These are phyloP conservation scores for Seira sanloemensis DNA, from an alignment of 2,888 invertebrate genomes.

Conservation along the genomic window DNA sequence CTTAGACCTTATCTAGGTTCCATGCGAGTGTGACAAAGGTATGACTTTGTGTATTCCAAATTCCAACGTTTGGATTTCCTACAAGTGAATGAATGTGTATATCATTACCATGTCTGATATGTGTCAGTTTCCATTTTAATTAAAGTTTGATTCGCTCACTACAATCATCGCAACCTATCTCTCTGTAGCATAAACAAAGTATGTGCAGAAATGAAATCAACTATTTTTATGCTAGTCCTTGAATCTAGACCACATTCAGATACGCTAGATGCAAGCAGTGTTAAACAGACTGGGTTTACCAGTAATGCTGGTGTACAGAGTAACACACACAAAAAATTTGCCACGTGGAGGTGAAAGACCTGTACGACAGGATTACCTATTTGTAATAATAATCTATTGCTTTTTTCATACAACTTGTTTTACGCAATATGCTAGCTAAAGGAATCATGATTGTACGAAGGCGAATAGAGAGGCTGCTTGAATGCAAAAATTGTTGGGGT, in stretches of 20 bases:
- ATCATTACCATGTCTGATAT: too few species aligned
- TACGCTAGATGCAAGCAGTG: not conserved
- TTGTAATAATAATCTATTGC: conserved; percentile 2
- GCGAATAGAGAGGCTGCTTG: not conserved
- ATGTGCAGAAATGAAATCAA: too few species aligned
- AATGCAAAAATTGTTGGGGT: conserved; percentile 16
- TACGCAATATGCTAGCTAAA: conserved; percentile 8
- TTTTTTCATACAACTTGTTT: conserved; percentile 9
- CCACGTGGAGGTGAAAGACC: conserved; percentile 10
- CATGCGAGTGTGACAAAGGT: too few species aligned
- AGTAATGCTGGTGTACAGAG: not conserved
- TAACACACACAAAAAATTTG: conserved; percentile 18
- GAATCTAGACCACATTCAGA: conserved; percentile 8
- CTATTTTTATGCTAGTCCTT: conserved; percentile 4
- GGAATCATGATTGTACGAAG: not conserved
- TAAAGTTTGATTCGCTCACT: too few species aligned
- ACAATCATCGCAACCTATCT: too few species aligned
- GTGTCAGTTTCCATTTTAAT: too few species aligned
- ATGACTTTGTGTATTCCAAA: too few species aligned
- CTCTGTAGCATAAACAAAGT: too few species aligned
- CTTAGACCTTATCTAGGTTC: too few species aligned
- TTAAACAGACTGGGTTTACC: not conserved
- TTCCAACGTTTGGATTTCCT: too few species aligned
- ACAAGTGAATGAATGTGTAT: too few species aligned
- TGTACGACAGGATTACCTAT: conserved; percentile 10